Conservation (phyloP, 2,888 invertebrate genomes). For the Pyrrhosoma nymphula region DNA sequence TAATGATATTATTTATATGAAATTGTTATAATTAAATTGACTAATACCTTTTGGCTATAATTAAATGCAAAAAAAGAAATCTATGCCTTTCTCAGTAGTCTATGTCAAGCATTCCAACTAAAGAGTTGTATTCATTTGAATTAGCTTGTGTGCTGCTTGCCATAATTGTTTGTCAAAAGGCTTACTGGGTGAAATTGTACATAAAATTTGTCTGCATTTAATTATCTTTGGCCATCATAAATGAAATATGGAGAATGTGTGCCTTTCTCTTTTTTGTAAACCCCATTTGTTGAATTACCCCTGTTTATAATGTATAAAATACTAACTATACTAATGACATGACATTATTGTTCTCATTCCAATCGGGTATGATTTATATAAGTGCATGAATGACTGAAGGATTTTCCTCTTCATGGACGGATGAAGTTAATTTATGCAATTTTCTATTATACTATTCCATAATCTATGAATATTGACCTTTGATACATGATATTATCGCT, state of each 20-base stretch:
- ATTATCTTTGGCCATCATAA: constrained; percentile 57
- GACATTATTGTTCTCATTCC: constrained; percentile 65
- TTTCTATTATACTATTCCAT: constrained; percentile 46
- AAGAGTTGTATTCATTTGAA: constrained; percentile 38
- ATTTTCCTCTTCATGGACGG: constrained; percentile 38
- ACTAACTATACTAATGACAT: constrained; percentile 61
- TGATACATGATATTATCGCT: constrained; percentile 62
- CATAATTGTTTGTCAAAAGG: constrained; percentile 62
- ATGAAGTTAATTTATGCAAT: constrained; percentile 51
- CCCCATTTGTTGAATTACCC: constrained; percentile 60
- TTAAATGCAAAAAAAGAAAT: constrained; percentile 43
- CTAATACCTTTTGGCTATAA: constrained; percentile 39
- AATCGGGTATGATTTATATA: constrained; percentile 57
- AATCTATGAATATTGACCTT: constrained; percentile 50
- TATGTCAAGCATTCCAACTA: constrained; percentile 59
- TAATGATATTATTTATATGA: constrained; percentile 63
- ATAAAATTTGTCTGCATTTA: constrained; percentile 58
- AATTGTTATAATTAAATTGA: constrained; percentile 35
- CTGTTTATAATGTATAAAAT: constrained; percentile 56
- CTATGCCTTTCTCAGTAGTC: constrained; percentile 61
- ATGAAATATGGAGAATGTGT: constrained; percentile 62
- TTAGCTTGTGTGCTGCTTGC: constrained; percentile 60
- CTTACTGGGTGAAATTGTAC: constrained; percentile 64
- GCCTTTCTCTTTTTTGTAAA: constrained; percentile 65
- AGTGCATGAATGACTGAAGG: constrained; percentile 33